Percentiles rank a stretch among this genome's conserved stretches.
Conservation (phyloP, 2,113 vertebrate genomes). For the Meriones unguiculatus region DNA sequence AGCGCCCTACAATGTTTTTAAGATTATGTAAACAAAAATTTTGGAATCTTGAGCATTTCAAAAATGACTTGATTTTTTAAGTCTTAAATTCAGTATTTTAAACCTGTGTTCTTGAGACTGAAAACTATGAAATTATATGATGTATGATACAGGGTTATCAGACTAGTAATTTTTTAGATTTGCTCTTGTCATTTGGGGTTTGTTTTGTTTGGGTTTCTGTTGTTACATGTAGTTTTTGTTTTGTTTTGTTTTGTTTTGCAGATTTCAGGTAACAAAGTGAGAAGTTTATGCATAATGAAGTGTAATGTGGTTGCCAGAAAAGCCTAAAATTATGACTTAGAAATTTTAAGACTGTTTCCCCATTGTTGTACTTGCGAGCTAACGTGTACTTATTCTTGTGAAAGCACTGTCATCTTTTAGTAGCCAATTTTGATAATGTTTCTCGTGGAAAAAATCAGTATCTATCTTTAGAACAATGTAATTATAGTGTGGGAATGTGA, state of each 20-base stretch:
- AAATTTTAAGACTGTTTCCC: constrained; percentile 87
- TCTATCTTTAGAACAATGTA: constrained; percentile 90
- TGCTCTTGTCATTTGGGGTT: constrained; percentile 61
- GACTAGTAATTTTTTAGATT: constrained; percentile 83
- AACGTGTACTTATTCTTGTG: constrained; percentile 91
- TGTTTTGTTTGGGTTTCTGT: background rate
- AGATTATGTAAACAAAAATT: constrained; percentile 73
- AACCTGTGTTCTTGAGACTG: constrained; percentile 83
- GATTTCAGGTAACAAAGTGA: constrained; percentile 87
- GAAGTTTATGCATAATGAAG: constrained; percentile 84
- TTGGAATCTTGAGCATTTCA: constrained; percentile 81
- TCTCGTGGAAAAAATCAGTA: constrained; percentile 89
- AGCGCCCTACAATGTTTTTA: constrained; percentile 70
- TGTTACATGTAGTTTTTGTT: background rate
- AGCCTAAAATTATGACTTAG: constrained; percentile 87
- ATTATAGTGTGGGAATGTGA: constrained; percentile 86
- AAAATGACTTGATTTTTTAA: constrained; percentile 86
- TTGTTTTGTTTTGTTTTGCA: constrained; percentile 76
- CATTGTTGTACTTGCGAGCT: constrained; percentile 88
- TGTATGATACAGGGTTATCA: constrained; percentile 88
- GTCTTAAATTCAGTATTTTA: constrained; percentile 83
- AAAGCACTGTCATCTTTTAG: constrained; percentile 94
- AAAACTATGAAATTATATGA: constrained; percentile 83
- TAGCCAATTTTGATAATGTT: constrained; percentile 92
- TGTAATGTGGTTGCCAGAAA: constrained; percentile 88